Base-by-base conservation (phyloP, 2,888 invertebrate genomes). In the Tiphia femorata region DNA sequence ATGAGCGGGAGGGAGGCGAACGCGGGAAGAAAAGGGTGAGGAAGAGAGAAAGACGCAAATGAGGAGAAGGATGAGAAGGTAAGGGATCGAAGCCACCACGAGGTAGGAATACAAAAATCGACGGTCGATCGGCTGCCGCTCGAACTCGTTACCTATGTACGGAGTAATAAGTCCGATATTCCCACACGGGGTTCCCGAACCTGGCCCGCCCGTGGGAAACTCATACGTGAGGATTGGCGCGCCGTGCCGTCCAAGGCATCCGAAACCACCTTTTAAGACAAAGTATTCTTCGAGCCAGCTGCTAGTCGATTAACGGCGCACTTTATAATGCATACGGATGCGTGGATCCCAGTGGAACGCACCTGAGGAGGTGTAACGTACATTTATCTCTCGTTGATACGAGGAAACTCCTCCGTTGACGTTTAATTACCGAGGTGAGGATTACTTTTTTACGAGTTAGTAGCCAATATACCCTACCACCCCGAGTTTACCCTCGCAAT, bases 141-240 rank as follows among this genome's bases (percentile, higher is more conserved):
- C 62, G 57, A 67, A 64, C 66, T 73, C 64, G 77, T 77, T 76
- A 70, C 75, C 78, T 77, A 78, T 73, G 75, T 73, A 67, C 75
- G 73, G n/a, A 75, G 76, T 81, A 79, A 81, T 82, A 78, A 81
- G 77, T 75, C 70, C 62, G 71, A 78, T 80, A 80, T 82, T 82
- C 80, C 78, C 81, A 79, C 80, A 77, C 67, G 62, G 63, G 64
- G 57, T 33, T n/a, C n/a, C 58, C 49, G 55, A 50, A 70, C 65
- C 63, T 76, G 75, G 75, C 74, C 73, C 76, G 76, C 75, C n/a
- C 82, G 83, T 83, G 83, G 82, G 82, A 83, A 83, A 81, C 77
- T 77, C 75, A 80, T 79, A 82, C 82, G 83, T 82, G 82, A 80
- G 78, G 62, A 30, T 38, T 38, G 48, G 50, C 55, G 16, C 29